phyloP scores from a whole-genome alignment of 1,140 invertebrate genomes.

The Diploscapter pachys region DNA sequence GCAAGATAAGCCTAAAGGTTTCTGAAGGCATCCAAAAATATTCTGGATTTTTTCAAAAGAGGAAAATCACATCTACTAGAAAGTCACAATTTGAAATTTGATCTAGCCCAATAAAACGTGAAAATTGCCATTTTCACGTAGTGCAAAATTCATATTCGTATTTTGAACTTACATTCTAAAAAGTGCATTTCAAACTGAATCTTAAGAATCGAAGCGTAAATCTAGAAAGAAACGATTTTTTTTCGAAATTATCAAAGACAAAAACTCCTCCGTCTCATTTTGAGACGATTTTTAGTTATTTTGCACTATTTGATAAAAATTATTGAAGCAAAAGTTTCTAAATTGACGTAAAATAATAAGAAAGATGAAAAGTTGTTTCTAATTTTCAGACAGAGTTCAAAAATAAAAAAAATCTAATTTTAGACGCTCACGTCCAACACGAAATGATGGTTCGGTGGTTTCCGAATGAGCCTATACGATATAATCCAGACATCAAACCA shows the following conservation, averaged over 20 bases:
- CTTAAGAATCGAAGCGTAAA: neutral
- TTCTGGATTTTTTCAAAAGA: too few relatives aligned
- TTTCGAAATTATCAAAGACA: too few relatives aligned
- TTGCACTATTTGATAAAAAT: neutral
- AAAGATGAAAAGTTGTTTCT: neutral
- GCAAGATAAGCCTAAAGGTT: too few relatives aligned
- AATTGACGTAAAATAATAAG: neutral
- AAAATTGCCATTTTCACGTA: too few relatives aligned
- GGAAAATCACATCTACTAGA: too few relatives aligned
- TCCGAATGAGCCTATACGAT: slow-evolving; percentile 88
- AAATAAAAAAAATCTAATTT: slow-evolving; percentile 19
- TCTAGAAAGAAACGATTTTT: too few relatives aligned
- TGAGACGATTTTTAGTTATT: slow-evolving; percentile 1
- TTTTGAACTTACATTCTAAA: neutral
- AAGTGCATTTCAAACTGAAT: slow-evolving; percentile 4
- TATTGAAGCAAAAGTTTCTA: neutral
- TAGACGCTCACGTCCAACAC: slow-evolving; percentile 88
- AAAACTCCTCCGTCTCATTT: neutral
- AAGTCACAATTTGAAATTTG: too few relatives aligned
- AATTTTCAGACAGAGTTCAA: neutral
- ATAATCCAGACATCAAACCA: slow-evolving; percentile 83
- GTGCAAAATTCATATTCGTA: neutral
- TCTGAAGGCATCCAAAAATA: too few relatives aligned
- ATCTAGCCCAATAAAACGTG: too few relatives aligned
- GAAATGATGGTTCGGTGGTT: slow-evolving; percentile 76